Evolutionary conservation across 2,797 vertebrate species (phyloP).

Genomic region (Galagoides demidoff): DNA sequence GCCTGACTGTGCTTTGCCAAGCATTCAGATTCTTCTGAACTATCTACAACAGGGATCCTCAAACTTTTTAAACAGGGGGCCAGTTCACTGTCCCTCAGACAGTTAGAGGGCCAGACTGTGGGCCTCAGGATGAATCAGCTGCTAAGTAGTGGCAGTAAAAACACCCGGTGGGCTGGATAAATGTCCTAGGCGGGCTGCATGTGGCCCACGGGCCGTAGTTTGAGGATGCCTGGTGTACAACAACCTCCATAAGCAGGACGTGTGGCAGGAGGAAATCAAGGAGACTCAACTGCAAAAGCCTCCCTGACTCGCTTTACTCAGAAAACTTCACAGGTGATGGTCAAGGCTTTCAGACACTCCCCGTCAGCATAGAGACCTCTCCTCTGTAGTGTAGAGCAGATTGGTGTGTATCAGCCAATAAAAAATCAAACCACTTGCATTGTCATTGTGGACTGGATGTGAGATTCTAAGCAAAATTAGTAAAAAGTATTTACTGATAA

Average conservation of each 20-base stretch:
- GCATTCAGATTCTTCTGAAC: background rate
- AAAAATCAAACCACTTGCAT: too few species aligned
- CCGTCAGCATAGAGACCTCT: rapidly evolving
- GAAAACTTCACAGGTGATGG: rapidly evolving
- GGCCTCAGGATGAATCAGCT: too few species aligned
- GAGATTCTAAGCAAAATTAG: background rate
- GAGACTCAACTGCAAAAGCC: background rate
- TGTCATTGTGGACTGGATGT: background rate
- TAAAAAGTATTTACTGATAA: background rate
- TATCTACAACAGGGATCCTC: background rate
- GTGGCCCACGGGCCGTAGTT: too few species aligned
- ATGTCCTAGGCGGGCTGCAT: too few species aligned
- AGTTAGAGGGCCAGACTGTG: too few species aligned
- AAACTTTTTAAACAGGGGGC: too few species aligned
- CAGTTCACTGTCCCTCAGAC: too few species aligned
- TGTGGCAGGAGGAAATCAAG: background rate
- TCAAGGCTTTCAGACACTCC: background rate
- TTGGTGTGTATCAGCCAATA: background rate
- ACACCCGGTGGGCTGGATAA: too few species aligned
- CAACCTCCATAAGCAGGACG: background rate
- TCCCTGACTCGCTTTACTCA: background rate
- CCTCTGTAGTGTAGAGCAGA: background rate
- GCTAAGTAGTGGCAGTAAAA: too few species aligned
- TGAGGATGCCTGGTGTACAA: background rate
- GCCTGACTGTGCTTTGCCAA: background rate